Evolutionary conservation across 2,888 invertebrate species (phyloP), one percentile per base, ranked within the genome.

Genomic region (Acleris cristana): DNA sequence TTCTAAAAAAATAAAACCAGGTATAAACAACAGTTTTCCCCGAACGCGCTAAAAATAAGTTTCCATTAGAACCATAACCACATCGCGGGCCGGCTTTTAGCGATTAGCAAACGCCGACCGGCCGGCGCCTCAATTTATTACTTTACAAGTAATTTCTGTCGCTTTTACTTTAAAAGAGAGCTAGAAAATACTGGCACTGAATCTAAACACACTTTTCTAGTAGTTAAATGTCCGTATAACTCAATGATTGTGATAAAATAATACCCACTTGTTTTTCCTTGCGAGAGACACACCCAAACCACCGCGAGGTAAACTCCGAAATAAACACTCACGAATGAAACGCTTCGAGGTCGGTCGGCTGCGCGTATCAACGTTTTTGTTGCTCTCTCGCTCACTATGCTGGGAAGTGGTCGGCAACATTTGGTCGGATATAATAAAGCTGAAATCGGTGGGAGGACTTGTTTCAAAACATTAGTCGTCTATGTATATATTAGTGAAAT

Each of bases 281-380:
- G 72, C 73, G 79, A 77, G 74, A 75, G 87, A 88, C 89, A 90
- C 90, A 88, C 90, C 89, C 89, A 86, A 86, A 80, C 80, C 75
- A 80, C 80, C 74, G 77, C 72, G 79, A 79, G 81, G 81, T 76
- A 79, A 81, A 85, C 81, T 89, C 87, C 82, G 87, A 89, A 89
- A 89, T 89, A 88, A 84, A 79, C 80, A 40, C 40, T 40, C 40
- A 80, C 82, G 74, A 81, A 77, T 79, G 83, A 82, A 79, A 80
- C 81, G 79, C 81, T 71, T 76, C 75, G 82, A 80, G 82, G 82
- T 81, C 83, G 86, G 84, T 78, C 81, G 85, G 79, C 77, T 78
- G 84, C 81, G 83, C 76, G 76, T 63, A 63, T 63, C 57, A 74
- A 73, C 80, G 86, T 83, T 85, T 82, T 84, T 83, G 86, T 88